phyloP scores from a whole-genome alignment of 1,140 invertebrate genomes.

The Drosophila littoralis region DNA sequence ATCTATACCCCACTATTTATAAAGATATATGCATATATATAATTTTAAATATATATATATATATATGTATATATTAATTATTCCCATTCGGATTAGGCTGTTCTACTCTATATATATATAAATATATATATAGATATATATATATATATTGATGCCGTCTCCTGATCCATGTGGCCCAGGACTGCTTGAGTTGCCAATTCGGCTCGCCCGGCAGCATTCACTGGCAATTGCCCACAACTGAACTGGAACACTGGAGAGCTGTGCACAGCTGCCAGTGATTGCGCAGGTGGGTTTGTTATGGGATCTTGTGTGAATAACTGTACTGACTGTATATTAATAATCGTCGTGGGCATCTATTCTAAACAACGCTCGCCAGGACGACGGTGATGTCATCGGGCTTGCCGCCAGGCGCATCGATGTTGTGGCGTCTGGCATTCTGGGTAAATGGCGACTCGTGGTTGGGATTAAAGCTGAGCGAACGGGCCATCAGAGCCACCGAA shows the following conservation, averaged over 20 bases:
- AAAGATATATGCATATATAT: background rate
- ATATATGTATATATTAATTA: background rate
- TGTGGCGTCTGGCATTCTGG: constrained; percentile 94
- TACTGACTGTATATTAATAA: background rate
- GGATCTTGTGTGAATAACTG: background rate
- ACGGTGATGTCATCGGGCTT: constrained; percentile 99
- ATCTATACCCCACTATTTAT: background rate
- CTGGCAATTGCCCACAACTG: constrained; percentile 33
- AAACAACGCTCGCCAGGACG: constrained; percentile 92
- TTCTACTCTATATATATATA: no score
- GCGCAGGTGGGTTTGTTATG: background rate
- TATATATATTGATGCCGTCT: background rate
- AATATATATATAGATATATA: no score
- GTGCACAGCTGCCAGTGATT: constrained; percentile 31
- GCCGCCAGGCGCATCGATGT: constrained; percentile 95
- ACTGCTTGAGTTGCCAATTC: no score
- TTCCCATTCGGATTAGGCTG: background rate
- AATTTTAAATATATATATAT: background rate
- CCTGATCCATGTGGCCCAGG: background rate
- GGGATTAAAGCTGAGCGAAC: constrained; percentile 95
- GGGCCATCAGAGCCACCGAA: constrained; percentile 96
- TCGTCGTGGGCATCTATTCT: background rate
- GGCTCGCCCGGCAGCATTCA: constrained; percentile 6
- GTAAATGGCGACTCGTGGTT: constrained; percentile 98
- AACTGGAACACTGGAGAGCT: constrained; percentile 7